A percentile compares a stretch with the other conserved stretches of the same genome.
phyloP scores from a whole-genome alignment of 1,140 invertebrate genomes.

The Phymastichus coffea region DNA sequence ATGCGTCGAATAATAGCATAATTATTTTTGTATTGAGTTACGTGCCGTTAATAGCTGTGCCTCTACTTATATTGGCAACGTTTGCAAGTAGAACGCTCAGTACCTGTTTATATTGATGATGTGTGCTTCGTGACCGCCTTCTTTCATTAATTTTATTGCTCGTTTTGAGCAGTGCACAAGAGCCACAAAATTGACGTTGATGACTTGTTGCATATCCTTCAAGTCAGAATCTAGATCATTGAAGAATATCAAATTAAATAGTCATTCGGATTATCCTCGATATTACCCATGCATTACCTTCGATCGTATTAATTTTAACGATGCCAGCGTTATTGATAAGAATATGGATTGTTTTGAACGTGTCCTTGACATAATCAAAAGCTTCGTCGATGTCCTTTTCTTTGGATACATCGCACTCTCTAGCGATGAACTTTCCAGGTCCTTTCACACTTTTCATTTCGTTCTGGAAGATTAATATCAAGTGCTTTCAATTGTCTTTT shows the following conservation, averaged over 20 bases:
- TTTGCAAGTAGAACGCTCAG: background rate
- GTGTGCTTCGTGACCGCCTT: conserved; percentile 63
- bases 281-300: conserved; percentile 31
- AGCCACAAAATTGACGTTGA: conserved; percentile 60
- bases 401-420: conserved; percentile 62
- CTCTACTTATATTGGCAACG: no score
- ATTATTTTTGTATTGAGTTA: no score
- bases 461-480: conserved; percentile 12
- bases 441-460: conserved; percentile 32
- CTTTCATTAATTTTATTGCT: conserved; percentile 61
- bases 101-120: conserved; percentile 67
- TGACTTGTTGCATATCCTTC: background rate
- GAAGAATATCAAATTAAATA: background rate
- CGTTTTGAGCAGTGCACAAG: conserved; percentile 59
- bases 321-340: conserved; percentile 71
- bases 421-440: conserved; percentile 42
- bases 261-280: background rate
- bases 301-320: conserved; percentile 41
- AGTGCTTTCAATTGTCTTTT: background rate
- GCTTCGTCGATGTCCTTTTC: conserved; percentile 61
- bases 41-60: no score
- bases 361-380: conserved; percentile 61
- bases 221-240: background rate
- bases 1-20: no score
- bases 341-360: conserved; percentile 63